Evolutionary conservation across 2,113 vertebrate species (phyloP).

Genomic region (Perca flavescens): DNA sequence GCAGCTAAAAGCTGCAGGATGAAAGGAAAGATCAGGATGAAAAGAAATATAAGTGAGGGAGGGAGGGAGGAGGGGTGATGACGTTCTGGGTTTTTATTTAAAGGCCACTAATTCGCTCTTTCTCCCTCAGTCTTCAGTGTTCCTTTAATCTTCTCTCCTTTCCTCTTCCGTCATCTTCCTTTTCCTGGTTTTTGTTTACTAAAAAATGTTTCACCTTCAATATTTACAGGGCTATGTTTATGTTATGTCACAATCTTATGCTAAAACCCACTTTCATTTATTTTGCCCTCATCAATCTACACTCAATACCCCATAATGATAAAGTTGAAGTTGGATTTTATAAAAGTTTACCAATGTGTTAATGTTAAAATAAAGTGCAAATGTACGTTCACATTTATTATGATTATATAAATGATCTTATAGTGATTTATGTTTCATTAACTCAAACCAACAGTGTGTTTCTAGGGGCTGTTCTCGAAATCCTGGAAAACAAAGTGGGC

Average conservation of each 20-base stretch:
- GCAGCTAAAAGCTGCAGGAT: constrained; percentile 30
- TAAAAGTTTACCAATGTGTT: neutral
- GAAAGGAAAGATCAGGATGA: constrained; percentile 39
- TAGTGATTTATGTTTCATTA: neutral
- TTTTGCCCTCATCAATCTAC: neutral
- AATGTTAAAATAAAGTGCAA: neutral
- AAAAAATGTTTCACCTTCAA: too few relatives aligned
- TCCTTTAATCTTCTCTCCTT: constrained; percentile 29
- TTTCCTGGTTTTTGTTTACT: neutral
- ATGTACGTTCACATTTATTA: neutral
- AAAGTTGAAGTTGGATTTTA: neutral
- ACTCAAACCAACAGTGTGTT: neutral
- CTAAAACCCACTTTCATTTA: neutral
- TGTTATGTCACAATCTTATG: neutral
- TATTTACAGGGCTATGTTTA: too few relatives aligned
- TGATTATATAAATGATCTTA: neutral
- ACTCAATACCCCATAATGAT: neutral
- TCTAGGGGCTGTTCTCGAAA: neutral
- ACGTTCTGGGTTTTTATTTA: constrained; percentile 30
- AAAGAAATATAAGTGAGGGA: constrained; percentile 30
- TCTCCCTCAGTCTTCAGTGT: constrained; percentile 7
- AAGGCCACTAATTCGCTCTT: constrained; percentile 37
- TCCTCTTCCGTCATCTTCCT: neutral
- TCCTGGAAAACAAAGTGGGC: too few relatives aligned
- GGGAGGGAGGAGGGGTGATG: neutral